Conservation (phyloP, 1,140 invertebrate genomes). For the Drosophila jambulina region DNA sequence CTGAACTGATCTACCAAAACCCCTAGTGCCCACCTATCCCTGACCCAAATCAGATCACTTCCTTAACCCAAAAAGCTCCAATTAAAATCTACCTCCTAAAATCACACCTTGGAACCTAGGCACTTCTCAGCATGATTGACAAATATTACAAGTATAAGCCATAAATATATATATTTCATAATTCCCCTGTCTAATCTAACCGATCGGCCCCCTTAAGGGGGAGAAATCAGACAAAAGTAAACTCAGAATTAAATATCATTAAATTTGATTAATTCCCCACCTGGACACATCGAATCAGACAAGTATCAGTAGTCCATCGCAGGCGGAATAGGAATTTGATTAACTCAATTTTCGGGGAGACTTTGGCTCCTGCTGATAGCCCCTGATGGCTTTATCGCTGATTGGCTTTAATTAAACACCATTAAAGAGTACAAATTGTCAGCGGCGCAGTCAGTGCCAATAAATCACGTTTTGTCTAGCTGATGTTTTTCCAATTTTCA, state of each 20-base stretch:
- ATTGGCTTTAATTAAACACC: slow-evolving; percentile 82
- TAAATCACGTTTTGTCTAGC: slow-evolving; percentile 78
- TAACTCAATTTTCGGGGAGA: slow-evolving; percentile 44
- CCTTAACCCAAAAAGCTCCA: background rate
- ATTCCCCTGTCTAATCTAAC: slow-evolving; percentile 19
- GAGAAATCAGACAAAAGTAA: slow-evolving; percentile 22
- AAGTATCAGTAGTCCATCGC: slow-evolving; percentile 45
- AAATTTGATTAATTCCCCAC: slow-evolving; percentile 76
- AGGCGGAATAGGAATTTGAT: slow-evolving; percentile 54
- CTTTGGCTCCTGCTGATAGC: slow-evolving; percentile 70
- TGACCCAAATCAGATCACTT: background rate
- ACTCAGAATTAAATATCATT: slow-evolving; percentile 78
- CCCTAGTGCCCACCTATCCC: background rate
- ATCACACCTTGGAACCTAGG: slow-evolving; percentile 7
- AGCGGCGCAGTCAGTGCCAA: slow-evolving; percentile 54
- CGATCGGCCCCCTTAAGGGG: slow-evolving; percentile 6
- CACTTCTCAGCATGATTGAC: slow-evolving; percentile 53
- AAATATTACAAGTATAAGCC: slow-evolving; percentile 47
- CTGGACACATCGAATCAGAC: slow-evolving; percentile 66
- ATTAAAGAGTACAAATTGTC: slow-evolving; percentile 79
- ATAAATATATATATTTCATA: slow-evolving; percentile 31
- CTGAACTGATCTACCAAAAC: background rate
- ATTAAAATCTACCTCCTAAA: background rate
- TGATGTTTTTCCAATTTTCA: slow-evolving; percentile 63
- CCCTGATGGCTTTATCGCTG: slow-evolving; percentile 66